These are phyloP conservation scores for Bubo blakistoni DNA, from an alignment of 2,113 vertebrate genomes.

Conservation along the genomic window DNA sequence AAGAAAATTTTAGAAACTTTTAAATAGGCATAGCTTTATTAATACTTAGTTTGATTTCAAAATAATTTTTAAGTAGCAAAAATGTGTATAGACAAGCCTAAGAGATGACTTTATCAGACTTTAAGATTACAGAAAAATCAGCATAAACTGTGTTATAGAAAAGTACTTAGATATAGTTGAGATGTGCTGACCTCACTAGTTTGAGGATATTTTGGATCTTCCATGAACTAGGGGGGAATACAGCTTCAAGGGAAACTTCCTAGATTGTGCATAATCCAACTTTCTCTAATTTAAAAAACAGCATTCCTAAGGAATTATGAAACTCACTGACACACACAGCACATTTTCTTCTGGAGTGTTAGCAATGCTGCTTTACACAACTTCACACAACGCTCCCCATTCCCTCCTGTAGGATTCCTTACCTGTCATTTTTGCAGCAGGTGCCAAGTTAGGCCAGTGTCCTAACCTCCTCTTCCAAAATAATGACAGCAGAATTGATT, in stretches of 20 bases:
- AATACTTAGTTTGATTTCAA: background rate
- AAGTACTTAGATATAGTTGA: background rate
- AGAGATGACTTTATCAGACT: background rate
- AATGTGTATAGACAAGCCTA: background rate
- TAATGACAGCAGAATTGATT: constrained; percentile 39
- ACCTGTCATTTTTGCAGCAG: constrained; percentile 61
- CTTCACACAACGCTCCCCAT: background rate
- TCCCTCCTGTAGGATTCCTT: constrained; percentile 43
- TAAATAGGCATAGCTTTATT: background rate
- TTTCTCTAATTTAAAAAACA: background rate
- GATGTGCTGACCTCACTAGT: background rate
- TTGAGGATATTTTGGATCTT: background rate
- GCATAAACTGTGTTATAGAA: background rate
- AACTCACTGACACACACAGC: background rate
- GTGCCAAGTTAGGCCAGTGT: constrained; percentile 29
- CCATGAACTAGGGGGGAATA: background rate
- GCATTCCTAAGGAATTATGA: background rate
- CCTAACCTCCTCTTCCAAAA: constrained; percentile 63
- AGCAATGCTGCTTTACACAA: background rate
- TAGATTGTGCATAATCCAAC: background rate
- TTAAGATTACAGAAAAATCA: background rate
- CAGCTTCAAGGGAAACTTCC: background rate
- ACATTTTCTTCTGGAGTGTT: background rate
- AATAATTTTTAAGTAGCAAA: background rate
- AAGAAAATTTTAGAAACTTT: background rate